phyloP scores from a whole-genome alignment of 2,888 invertebrate species.

The Zaprionus lineosus region DNA sequence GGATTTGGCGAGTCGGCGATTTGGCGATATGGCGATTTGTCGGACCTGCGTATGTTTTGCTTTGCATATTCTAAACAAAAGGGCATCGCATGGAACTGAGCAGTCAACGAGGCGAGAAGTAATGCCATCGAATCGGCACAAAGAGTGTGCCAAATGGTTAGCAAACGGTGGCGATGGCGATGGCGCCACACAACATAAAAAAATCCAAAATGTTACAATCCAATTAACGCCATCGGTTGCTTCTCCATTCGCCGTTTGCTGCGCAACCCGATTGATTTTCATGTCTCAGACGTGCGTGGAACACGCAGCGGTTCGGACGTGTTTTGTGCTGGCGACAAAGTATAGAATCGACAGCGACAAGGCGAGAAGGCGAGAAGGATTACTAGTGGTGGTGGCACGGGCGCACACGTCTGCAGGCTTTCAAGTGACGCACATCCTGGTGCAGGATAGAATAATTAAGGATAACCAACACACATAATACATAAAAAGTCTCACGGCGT shows the following conservation, averaged over 20 bases:
- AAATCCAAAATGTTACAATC: conserved; percentile 79
- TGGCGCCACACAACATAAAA: conserved; percentile 41
- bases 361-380: conserved; percentile 16
- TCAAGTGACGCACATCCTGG: conserved; percentile 48
- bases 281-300: conserved; percentile 80
- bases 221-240: conserved; percentile 78
- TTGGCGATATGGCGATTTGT: too few relatives aligned
- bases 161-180: conserved; percentile 24
- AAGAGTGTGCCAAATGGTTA: conserved; percentile 47
- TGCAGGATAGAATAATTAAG: background rate
- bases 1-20: too few relatives aligned
- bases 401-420: conserved; percentile 19
- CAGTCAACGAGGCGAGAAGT: conserved; percentile 53
- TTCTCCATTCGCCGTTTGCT: conserved; percentile 56
- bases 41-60: conserved; percentile 54
- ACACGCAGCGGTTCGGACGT: conserved; percentile 82
- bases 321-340: conserved; percentile 49
- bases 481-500: background rate
- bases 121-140: conserved; percentile 50
- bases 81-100: conserved; percentile 32
- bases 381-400: conserved; percentile 18
- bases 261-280: conserved; percentile 61
- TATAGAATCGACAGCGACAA: background rate
- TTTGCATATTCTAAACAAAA: conserved; percentile 64
- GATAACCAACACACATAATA: background rate